Evolutionary conservation across 2,888 invertebrate species (phyloP).

Genomic region (Portevinia maculata): DNA sequence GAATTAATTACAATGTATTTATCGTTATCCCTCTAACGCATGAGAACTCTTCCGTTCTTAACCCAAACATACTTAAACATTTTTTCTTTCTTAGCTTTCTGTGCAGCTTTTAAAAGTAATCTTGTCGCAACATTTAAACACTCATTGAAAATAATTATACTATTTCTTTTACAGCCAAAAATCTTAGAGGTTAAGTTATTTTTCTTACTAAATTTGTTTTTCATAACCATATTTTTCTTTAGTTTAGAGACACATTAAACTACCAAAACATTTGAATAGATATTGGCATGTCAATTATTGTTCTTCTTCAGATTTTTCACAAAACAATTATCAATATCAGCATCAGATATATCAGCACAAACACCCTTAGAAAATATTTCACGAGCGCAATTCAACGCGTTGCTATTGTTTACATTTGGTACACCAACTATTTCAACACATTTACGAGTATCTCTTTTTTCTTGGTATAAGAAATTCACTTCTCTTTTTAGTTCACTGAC

Average conservation of each 20-base stretch:
- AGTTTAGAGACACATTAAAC: slow-evolving; percentile 8
- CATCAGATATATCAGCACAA: neutral
- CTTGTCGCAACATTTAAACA: neutral
- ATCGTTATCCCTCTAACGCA: neutral
- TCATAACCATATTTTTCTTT: slow-evolving; percentile 14
- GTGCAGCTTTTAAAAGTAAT: neutral
- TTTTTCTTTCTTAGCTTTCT: slow-evolving; percentile 12
- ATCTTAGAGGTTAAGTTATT: neutral
- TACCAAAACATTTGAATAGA: slow-evolving; percentile 5
- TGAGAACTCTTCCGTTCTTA: neutral
- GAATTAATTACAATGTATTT: neutral
- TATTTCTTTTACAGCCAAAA: neutral
- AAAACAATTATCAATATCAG: neutral
- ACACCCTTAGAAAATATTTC: neutral
- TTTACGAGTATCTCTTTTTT: neutral
- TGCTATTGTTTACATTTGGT: neutral
- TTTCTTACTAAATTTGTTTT: neutral
- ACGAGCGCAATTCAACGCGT: neutral
- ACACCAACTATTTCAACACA: slow-evolving; percentile 1
- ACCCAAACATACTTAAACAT: slow-evolving; percentile 9
- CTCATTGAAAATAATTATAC: neutral
- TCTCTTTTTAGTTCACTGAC: slow-evolving; percentile 1
- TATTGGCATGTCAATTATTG: slow-evolving; percentile 4
- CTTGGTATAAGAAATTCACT: slow-evolving; percentile 4
- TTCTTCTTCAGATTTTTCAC: slow-evolving; percentile 8